Conservation (phyloP, 1,140 invertebrate species). For the Cotesia glomerata region DNA sequence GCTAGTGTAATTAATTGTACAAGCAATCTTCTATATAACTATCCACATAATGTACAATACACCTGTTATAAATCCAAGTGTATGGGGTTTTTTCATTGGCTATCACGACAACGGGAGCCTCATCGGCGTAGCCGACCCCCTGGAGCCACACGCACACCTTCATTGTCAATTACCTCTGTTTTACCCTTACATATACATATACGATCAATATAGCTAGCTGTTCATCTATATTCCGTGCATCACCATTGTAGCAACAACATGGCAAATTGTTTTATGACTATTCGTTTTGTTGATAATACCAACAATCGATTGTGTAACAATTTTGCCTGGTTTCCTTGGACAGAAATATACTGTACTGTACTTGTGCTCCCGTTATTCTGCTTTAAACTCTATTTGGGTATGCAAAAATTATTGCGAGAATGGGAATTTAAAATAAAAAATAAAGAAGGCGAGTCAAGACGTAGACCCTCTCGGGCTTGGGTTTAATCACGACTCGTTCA, state of each 20-base stretch:
- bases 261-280: background rate
- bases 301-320: background rate
- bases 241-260: background rate
- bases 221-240: conserved; percentile 10
- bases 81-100: background rate
- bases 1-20: background rate
- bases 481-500: conserved; percentile 20
- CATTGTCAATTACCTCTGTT: conserved; percentile 12
- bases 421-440: background rate
- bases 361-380: no score
- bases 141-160: conserved; percentile 18
- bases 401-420: background rate
- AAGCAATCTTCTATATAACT: no score
- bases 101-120: background rate
- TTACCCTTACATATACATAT: background rate
- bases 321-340: background rate
- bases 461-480: background rate
- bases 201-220: background rate
- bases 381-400: background rate
- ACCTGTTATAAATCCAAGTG: conserved; percentile 1
- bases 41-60: no score
- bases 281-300: background rate
- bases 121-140: conserved; percentile 7
- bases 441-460: conserved; percentile 2
- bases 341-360: background rate